Percentiles rank a stretch among this genome's conserved stretches.
Evolutionary conservation across 2,888 invertebrate genomes (phyloP).

Genomic region (Antheraea yamamai): DNA sequence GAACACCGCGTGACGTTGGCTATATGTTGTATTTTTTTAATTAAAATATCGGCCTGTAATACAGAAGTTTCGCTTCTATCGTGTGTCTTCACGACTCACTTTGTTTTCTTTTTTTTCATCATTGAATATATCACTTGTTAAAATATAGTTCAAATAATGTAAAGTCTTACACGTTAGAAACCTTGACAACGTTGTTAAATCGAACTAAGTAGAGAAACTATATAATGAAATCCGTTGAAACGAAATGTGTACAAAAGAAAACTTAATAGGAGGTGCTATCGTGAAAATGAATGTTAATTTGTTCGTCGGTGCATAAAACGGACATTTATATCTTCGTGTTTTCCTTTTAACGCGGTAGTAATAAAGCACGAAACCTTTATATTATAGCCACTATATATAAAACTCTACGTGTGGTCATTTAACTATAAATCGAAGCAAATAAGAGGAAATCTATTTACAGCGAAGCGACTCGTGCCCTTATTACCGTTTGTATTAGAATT

Average conservation of each 20-base stretch:
- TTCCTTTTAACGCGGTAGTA: background rate
- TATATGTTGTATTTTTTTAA: slow-evolving; percentile 18
- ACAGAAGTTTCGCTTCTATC: too few relatives aligned
- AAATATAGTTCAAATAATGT: too few relatives aligned
- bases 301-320: background rate
- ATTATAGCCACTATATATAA: background rate
- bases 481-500: slow-evolving; percentile 8
- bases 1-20: slow-evolving; percentile 70
- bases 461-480: background rate
- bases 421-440: background rate
- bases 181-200: background rate
- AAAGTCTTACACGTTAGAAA: too few relatives aligned
- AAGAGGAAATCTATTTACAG: slow-evolving; percentile 2
- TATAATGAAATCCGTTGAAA: background rate
- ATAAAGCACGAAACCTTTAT: background rate
- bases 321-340: background rate
- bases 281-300: background rate
- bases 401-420: background rate
- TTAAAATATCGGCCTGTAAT: too few relatives aligned
- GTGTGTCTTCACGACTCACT: too few relatives aligned
- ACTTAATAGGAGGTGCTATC: background rate
- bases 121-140: too few relatives aligned
- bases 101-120: too few relatives aligned
- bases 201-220: background rate
- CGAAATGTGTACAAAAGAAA: background rate